These are phyloP conservation scores for Cheilosia urbana DNA, from an alignment of 2,888 invertebrate genomes.

Conservation along the genomic window DNA sequence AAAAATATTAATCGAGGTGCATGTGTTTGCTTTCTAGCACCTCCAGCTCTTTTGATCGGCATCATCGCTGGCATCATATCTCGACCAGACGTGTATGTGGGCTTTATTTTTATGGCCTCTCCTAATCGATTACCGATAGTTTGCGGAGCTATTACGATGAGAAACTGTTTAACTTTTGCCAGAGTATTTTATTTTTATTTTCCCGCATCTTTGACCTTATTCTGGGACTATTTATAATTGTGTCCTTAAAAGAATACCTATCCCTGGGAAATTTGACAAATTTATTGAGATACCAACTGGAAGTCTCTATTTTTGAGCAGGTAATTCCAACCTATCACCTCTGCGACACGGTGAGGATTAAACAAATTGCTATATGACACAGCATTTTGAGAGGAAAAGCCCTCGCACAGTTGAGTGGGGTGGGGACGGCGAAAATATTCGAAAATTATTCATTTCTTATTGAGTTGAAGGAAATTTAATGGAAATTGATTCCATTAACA, in stretches of 20 bases:
- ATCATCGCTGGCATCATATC: background rate
- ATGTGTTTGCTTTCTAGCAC: background rate
- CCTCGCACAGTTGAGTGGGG: background rate
- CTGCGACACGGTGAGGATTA: conserved; percentile 5
- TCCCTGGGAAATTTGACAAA: background rate
- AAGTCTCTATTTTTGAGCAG: conserved; percentile 1
- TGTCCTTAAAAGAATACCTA: background rate
- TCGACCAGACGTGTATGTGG: background rate
- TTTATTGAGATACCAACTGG: background rate
- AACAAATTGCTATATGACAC: conserved; percentile 29
- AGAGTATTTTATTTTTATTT: background rate
- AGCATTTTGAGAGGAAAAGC: background rate
- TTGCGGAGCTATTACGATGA: conserved; percentile 28
- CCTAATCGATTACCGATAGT: conserved; percentile 31
- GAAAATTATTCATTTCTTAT: conserved; percentile 46
- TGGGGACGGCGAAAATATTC: conserved; percentile 24
- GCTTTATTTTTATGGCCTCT: conserved; percentile 21
- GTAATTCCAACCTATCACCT: conserved; percentile 35
- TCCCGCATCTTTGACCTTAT: conserved; percentile 5
- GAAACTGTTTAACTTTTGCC: conserved; percentile 34
- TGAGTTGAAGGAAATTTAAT: conserved; percentile 31
- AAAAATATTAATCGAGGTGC: conserved; percentile 20
- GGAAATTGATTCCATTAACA: conserved; percentile 32
- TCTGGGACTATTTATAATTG: background rate
- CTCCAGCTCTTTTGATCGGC: conserved; percentile 15